phyloP scores from a whole-genome alignment of 2,888 invertebrate genomes.

The Fragum fragum region DNA sequence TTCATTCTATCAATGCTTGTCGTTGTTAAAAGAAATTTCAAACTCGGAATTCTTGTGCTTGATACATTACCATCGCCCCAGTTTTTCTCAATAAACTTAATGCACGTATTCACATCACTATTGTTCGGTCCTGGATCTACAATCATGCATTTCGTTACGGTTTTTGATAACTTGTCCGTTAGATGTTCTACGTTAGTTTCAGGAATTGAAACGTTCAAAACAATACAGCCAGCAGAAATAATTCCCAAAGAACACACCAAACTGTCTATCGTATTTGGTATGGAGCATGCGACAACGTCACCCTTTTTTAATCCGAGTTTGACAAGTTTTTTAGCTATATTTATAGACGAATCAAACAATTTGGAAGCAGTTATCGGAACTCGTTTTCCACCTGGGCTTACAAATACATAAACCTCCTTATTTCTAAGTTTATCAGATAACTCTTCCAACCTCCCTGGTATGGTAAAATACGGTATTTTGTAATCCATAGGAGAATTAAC shows the following conservation, averaged over 20 bases:
- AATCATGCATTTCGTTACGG: constrained; percentile 32
- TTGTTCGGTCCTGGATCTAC: constrained; percentile 25
- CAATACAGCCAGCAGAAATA: constrained; percentile 39
- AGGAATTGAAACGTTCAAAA: constrained; percentile 19
- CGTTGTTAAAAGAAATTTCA: constrained; percentile 27
- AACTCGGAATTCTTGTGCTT: constrained; percentile 8
- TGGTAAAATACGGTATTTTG: constrained; percentile 26
- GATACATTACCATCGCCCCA: constrained; percentile 14
- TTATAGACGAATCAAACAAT: constrained; percentile 7
- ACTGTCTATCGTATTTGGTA: constrained; percentile 42
- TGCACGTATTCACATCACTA: constrained; percentile 28
- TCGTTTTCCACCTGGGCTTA: constrained; percentile 38
- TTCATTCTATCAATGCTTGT: neutral
- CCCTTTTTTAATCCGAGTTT: constrained; percentile 43
- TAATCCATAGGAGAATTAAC: constrained; percentile 32
- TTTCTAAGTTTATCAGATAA: constrained; percentile 31
- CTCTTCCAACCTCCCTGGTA: constrained; percentile 24
- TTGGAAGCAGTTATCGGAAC: constrained; percentile 28
- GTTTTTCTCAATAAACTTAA: constrained; percentile 35
- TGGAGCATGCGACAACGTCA: constrained; percentile 49
- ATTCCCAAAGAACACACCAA: constrained; percentile 43
- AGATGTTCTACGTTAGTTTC: constrained; percentile 34
- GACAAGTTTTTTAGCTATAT: constrained; percentile 29
- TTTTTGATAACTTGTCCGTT: neutral
- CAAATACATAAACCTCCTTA: constrained; percentile 48